These are phyloP conservation scores for Phaonia tiefii DNA, from an alignment of 2,888 invertebrate species.

Conservation along the genomic window DNA sequence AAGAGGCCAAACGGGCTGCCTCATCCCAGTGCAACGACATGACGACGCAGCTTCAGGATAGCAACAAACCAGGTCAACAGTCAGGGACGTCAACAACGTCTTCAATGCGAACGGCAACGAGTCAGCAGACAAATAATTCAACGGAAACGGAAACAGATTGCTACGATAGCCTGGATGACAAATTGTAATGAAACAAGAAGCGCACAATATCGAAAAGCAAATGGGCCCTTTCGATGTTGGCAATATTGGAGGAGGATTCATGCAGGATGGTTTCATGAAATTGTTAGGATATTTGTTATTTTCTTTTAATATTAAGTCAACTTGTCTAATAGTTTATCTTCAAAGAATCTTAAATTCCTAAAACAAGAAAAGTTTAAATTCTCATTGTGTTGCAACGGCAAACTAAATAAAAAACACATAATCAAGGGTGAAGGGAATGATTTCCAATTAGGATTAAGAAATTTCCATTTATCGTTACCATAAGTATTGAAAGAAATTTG, in stretches of 20 bases:
- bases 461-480: no score
- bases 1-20: slow-evolving; percentile 51
- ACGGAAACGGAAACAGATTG: slow-evolving; percentile 70
- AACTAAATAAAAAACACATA: slow-evolving; percentile 52
- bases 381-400: slow-evolving; percentile 67
- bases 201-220: background rate
- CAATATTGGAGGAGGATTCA: no score
- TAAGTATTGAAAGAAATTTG: slow-evolving; percentile 14
- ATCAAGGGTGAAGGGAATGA: slow-evolving; percentile 1
- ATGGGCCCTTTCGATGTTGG: no score
- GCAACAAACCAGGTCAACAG: slow-evolving; percentile 59
- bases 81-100: slow-evolving; percentile 58
- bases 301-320: slow-evolving; percentile 8
- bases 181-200: slow-evolving; percentile 68
- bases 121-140: slow-evolving; percentile 59
- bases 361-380: slow-evolving; percentile 37
- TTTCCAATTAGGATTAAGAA: no score
- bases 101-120: slow-evolving; percentile 55
- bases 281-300: background rate
- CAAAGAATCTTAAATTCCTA: background rate
- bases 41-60: slow-evolving; percentile 55
- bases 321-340: no score
- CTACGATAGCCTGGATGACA: slow-evolving; percentile 78
- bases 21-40: slow-evolving; percentile 19
- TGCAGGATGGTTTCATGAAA: no score